phyloP scores from a whole-genome alignment of 2,797 vertebrate genomes.

The Girardinus metallicus region DNA sequence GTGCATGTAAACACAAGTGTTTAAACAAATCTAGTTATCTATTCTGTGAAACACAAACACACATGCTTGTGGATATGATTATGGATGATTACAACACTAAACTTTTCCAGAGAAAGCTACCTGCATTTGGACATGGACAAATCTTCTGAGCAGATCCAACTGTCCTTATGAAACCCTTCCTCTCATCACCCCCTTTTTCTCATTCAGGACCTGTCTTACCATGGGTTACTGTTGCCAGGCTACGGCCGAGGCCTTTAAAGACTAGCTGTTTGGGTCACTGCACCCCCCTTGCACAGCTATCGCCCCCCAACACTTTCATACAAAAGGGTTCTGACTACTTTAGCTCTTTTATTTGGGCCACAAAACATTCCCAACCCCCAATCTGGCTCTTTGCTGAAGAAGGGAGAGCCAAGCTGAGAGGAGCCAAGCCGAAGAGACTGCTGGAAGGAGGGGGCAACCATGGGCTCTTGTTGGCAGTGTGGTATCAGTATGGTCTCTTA shows the following conservation, averaged over 20 bases:
- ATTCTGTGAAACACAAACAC: slow-evolving; percentile 42
- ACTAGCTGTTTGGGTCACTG: slow-evolving; percentile 86
- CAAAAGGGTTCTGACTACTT: slow-evolving; percentile 88
- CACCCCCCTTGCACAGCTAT: slow-evolving; percentile 52
- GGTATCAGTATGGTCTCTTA: slow-evolving; percentile 78
- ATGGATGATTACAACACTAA: slow-evolving; percentile 46
- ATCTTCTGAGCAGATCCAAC: slow-evolving; percentile 72
- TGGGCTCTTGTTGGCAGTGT: slow-evolving; percentile 81
- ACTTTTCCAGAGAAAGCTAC: slow-evolving; percentile 43
- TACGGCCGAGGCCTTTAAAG: slow-evolving; percentile 85
- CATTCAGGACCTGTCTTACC: slow-evolving; percentile 73
- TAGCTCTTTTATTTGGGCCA: slow-evolving; percentile 87
- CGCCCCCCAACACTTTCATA: slow-evolving; percentile 73
- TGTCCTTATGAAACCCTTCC: slow-evolving; percentile 80
- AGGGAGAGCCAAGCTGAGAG: slow-evolving; percentile 68
- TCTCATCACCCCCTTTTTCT: slow-evolving; percentile 63
- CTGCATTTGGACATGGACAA: slow-evolving; percentile 58
- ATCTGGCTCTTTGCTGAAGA: slow-evolving; percentile 83
- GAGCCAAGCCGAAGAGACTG: slow-evolving; percentile 71
- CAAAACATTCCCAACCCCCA: slow-evolving; percentile 85
- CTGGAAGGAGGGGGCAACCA: slow-evolving; percentile 60
- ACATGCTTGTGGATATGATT: slow-evolving; percentile 47
- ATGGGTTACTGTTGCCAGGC: slow-evolving; percentile 89
- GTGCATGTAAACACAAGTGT: slow-evolving; percentile 59
- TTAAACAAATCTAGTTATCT: slow-evolving; percentile 64